These are phyloP conservation scores for Alfaro cultratus DNA, from an alignment of 2,797 vertebrate species.

Conservation along the genomic window DNA sequence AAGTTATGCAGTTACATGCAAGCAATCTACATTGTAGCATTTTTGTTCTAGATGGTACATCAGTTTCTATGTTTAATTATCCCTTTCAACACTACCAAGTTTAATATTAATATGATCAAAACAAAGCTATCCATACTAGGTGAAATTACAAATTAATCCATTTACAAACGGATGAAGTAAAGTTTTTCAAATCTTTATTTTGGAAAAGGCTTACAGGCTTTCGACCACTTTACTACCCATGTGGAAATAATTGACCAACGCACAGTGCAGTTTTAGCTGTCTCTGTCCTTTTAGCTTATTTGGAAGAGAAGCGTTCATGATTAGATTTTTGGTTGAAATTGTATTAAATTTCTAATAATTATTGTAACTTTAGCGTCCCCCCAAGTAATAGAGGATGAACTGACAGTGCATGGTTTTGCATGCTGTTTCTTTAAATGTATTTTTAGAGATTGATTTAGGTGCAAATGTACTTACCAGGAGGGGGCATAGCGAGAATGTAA, in stretches of 20 bases:
- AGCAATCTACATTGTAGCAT: background rate
- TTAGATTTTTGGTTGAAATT: background rate
- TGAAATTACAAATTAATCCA: background rate
- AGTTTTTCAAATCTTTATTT: background rate
- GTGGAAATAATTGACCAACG: background rate
- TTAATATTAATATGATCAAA: background rate
- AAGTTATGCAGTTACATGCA: background rate
- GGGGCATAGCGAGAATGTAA: conserved; percentile 76
- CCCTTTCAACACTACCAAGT: background rate
- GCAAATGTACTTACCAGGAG: conserved; percentile 77
- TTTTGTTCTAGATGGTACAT: background rate
- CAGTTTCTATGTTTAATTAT: background rate
- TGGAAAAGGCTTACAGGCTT: background rate
- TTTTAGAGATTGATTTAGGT: conserved; percentile 3
- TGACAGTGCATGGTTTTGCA: too few species aligned
- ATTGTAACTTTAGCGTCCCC: background rate
- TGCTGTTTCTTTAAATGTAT: conserved; percentile 1
- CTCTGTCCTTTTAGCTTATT: background rate
- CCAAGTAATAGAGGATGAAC: background rate
- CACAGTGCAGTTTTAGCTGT: background rate
- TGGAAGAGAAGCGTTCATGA: background rate
- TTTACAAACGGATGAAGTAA: background rate
- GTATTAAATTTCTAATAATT: background rate
- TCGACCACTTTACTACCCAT: background rate
- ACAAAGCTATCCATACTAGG: background rate